Evolutionary conservation across 2,113 vertebrate genomes (phyloP).

Genomic region (Sinocyclocheilus maitianheensis): DNA sequence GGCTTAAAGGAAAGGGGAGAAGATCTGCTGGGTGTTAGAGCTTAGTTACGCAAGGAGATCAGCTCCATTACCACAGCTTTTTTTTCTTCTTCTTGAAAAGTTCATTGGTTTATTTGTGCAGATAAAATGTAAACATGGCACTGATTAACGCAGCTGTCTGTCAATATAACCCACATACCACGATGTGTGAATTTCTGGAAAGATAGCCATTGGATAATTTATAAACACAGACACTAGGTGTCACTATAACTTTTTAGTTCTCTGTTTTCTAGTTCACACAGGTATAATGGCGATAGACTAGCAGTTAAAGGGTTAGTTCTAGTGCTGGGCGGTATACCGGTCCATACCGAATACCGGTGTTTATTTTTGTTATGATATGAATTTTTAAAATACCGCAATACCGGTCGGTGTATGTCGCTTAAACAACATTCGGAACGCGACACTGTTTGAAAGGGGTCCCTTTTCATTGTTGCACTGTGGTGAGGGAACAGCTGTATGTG

Average conservation of each 20-base stretch:
- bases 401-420: no score
- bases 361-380: no score
- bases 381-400: no score
- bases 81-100: constrained; percentile 23
- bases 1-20: constrained; percentile 50
- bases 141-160: constrained; percentile 29
- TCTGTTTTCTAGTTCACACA: background rate
- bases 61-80: constrained; percentile 27
- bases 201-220: background rate
- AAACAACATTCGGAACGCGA: no score
- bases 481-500: no score
- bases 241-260: constrained; percentile 22
- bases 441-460: no score
- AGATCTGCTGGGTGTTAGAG: constrained; percentile 13
- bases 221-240: constrained; percentile 27
- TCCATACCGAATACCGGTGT: no score
- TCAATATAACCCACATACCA: background rate
- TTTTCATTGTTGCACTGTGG: no score
- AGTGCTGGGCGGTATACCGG: no score
- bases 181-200: constrained; percentile 7
- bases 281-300: background rate
- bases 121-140: constrained; percentile 43
- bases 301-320: background rate
- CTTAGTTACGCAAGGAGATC: constrained; percentile 52
- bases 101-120: constrained; percentile 23